Evolutionary conservation across 2,113 vertebrate species (phyloP).

Genomic region (Oncorhynchus tshawytscha): DNA sequence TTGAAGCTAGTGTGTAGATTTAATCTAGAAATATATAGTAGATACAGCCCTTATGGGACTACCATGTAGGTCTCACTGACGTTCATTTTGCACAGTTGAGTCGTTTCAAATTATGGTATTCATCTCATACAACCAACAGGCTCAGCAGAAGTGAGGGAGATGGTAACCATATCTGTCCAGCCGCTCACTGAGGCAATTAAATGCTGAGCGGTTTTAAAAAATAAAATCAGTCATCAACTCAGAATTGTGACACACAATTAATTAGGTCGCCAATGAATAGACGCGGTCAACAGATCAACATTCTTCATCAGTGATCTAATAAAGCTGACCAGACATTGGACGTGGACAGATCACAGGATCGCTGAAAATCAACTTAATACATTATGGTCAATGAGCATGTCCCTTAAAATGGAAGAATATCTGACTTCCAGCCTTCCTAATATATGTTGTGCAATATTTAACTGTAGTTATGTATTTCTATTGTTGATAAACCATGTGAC

Average conservation of each 20-base stretch:
- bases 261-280: constrained; percentile 3
- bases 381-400: too few relatives aligned
- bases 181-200: not conserved
- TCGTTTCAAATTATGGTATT: not conserved
- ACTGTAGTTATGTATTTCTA: not conserved
- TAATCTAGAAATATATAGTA: too few relatives aligned
- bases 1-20: too few relatives aligned
- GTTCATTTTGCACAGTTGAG: not conserved
- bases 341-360: not conserved
- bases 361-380: not conserved
- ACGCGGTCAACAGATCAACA: constrained; percentile 4
- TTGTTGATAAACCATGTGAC: not conserved
- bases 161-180: not conserved
- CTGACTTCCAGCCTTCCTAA: not conserved
- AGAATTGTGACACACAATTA: not conserved
- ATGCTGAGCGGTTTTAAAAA: not conserved
- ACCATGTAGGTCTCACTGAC: not conserved
- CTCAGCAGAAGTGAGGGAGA: not conserved
- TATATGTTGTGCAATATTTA: not conserved
- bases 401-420: too few relatives aligned
- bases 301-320: not conserved
- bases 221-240: not conserved
- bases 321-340: not conserved
- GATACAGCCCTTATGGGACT: too few relatives aligned
- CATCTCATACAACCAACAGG: not conserved